Evolutionary conservation across 2,888 invertebrate genomes (phyloP), one percentile per base, ranked within the genome.

Genomic region (Pseudococcus viburni): DNA sequence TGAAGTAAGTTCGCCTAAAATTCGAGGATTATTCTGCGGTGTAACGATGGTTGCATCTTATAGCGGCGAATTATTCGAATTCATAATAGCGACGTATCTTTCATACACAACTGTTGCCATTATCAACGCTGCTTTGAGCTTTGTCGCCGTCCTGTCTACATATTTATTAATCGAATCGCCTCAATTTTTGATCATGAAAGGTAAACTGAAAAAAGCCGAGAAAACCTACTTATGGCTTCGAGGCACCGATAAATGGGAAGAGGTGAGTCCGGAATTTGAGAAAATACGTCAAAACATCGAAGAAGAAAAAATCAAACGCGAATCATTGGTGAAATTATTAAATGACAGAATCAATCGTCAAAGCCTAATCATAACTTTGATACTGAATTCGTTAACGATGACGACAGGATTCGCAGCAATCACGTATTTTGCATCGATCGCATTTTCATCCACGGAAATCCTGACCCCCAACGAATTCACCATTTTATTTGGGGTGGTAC

Each of bases 21-120:
- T 89, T 22, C 89, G 90, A 17, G 90, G 90, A 7, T 89, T 90
- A 4, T 88, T 90, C 42, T 89, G 90, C 64, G 90, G 90, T 15
- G 88, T 89, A 46, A 90, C 90, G 39, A 89, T 90, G 84, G 89
- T 89, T 11, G 89, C 89, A 89, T 89, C 90, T 12, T 90, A 90
- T 85, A 85, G 90, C 19, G 90, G 90, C 6, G 89, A 90, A 77
- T 84, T 90, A 12, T 85, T 90, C 26, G 90, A 90, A 88, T 90
- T 90, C 88, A 77, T 88, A 1, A 64, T 90, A 0, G 90, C 90
- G 0, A 90, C 90, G 59, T 90, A 89, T 64, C 89, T 90, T 11
- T 89, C 90, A 12, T 90, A 89, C 84, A 77, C 22, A 26, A 33
- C 85, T 11, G 89, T 90, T 12, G 90, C 89, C 68, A 80, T 89